Evolutionary conservation across 1,140 invertebrate species (phyloP).

Genomic region (Manduca sexta): DNA sequence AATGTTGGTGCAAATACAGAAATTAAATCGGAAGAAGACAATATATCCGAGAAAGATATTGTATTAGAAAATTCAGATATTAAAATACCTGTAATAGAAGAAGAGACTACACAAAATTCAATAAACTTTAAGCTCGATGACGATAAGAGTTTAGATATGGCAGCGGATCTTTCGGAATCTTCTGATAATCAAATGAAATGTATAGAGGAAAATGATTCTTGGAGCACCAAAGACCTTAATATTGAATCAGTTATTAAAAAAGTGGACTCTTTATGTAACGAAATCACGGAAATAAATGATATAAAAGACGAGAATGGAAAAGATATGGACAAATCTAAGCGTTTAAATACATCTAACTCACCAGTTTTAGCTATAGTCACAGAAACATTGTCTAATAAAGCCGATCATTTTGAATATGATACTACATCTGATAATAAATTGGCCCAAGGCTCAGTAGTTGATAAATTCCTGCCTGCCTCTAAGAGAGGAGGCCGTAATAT

Average conservation of each 20-base stretch:
- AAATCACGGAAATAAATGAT: conserved; percentile 17
- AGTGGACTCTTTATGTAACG: conserved; percentile 76
- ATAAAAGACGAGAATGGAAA: conserved; percentile 13
- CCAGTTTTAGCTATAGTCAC: too few species aligned
- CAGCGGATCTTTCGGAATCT: conserved; percentile 20
- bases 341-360: too few species aligned
- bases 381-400: too few species aligned
- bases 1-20: conserved; percentile 1
- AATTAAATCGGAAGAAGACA: not conserved
- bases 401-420: too few species aligned
- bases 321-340: too few species aligned
- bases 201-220: conserved; percentile 81
- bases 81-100: too few species aligned
- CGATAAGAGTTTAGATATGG: conserved; percentile 10
- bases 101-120: not conserved
- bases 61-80: too few species aligned
- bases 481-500: conserved; percentile 71
- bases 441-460: conserved; percentile 20
- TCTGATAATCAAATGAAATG: conserved; percentile 38
- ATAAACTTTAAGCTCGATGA: not conserved
- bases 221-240: conserved; percentile 84
- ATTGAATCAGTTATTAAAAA: conserved; percentile 87
- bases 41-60: not conserved
- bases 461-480: conserved; percentile 23
- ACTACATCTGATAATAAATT: not conserved